These are phyloP conservation scores for Pangasius djambal DNA, from an alignment of 2,797 vertebrate species.

Conservation along the genomic window DNA sequence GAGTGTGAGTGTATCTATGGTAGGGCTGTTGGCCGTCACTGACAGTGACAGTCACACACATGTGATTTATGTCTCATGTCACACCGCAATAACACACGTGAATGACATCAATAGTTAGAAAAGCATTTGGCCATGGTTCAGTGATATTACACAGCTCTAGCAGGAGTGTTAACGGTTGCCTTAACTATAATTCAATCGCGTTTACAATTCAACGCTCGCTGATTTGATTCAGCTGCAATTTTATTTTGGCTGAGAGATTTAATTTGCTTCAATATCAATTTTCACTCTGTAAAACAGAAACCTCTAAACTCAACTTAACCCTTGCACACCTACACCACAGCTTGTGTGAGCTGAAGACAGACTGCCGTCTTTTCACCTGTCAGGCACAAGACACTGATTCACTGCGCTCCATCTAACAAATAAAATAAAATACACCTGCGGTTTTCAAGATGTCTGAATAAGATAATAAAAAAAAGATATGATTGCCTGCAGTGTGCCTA, in stretches of 20 bases:
- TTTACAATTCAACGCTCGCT: constrained; percentile 13
- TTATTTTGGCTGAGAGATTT: constrained; percentile 31
- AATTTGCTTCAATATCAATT: constrained; percentile 18
- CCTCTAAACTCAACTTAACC: constrained; percentile 19
- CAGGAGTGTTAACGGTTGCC: background rate
- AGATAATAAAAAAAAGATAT: background rate
- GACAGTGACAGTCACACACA: background rate
- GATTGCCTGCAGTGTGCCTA: background rate
- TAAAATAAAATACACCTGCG: constrained; percentile 9
- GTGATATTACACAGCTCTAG: constrained; percentile 5
- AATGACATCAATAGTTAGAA: constrained; percentile 5
- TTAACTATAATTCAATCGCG: constrained; percentile 18
- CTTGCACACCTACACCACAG: background rate
- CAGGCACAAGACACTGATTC: constrained; percentile 17
- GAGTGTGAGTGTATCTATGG: background rate
- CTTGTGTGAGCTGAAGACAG: background rate
- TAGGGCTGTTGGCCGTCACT: background rate
- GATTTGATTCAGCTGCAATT: constrained; percentile 27
- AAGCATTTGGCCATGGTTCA: background rate
- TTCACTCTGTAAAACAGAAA: background rate
- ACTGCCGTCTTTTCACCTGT: background rate
- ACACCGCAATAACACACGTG: background rate
- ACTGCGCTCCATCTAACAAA: background rate
- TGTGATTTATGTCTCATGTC: background rate
- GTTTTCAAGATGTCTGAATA: background rate